Evolutionary conservation across 2,113 vertebrate species (phyloP), one percentile per base, ranked within the genome.

Genomic region (Theropithecus gelada): DNA sequence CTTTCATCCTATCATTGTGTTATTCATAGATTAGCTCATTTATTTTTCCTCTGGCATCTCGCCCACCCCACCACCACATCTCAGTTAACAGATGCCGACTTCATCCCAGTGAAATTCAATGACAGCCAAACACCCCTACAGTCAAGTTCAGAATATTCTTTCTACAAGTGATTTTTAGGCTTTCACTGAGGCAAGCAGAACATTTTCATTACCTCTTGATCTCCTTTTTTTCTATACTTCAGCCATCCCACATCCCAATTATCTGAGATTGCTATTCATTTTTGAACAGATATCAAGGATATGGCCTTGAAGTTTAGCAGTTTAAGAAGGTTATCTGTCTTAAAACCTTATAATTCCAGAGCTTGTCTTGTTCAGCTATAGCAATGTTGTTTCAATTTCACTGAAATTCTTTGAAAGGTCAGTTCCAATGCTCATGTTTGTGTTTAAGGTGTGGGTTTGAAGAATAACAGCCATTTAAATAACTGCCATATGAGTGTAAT

Each of bases 1-100:
- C 9, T 9, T 43, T 38, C 8, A 0, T 35, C 66, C 38, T 23
- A 2, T n/a, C 78, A 22, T 20, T 3, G 0, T 3, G n/a, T 25
- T 27, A 18, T 59, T 38, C 20, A 18, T 11, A 27, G 50, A 43
- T 50, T 35, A 43, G 38, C 72, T 81, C 32, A 9, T 57, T 59
- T 57, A 17, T 59, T 87, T 91, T 12, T 68, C 81, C 22, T 61
- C 20, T 2, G 25, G 25, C 48, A 2, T 66, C 48, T 14, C 6
- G 2, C 8, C 61, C 6, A 64, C 50, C 30, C 68, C 32, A 35
- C 79, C 38, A 13, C 17, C 55, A 10, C 75, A 70, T 59, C 59
- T 78, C 50, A 20, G 57, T n/a, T 32, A 82, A 61, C 32, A 80
- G 52, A 76, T 70, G 16, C 76, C 32, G 25, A 43, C 40, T 52